Percentiles rank a stretch among this genome's conserved stretches.
phyloP scores from a whole-genome alignment of 2,888 invertebrate species.

The Dioctria linearis region DNA sequence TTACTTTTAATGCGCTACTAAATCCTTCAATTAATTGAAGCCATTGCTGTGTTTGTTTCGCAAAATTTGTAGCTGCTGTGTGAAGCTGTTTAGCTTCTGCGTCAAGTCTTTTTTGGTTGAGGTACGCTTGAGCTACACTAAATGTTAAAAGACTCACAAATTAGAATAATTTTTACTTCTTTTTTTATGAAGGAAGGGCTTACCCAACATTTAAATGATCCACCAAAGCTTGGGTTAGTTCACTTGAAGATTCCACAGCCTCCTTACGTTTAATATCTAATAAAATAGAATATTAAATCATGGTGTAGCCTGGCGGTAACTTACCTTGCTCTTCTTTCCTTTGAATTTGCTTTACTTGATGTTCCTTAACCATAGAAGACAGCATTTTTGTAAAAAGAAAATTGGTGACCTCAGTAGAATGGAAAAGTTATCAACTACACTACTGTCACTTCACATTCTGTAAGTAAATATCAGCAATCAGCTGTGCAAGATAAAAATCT shows the following conservation, averaged over 20 bases:
- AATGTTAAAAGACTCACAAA: background rate
- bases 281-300: constrained; percentile 62
- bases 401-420: too few species aligned
- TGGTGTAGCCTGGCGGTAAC: constrained; percentile 42
- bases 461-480: too few species aligned
- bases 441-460: too few species aligned
- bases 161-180: background rate
- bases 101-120: constrained; percentile 97
- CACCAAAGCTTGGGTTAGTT: constrained; percentile 93
- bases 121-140: constrained; percentile 96
- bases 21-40: constrained; percentile 91
- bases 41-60: constrained; percentile 98
- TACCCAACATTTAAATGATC: constrained; percentile 99
- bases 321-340: constrained; percentile 88
- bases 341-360: constrained; percentile 84
- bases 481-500: too few species aligned
- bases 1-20: constrained; percentile 84
- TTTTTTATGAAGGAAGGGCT: constrained; percentile 55
- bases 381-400: constrained; percentile 75
- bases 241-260: constrained; percentile 92
- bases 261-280: constrained; percentile 94
- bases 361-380: constrained; percentile 89
- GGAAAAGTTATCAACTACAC: too few species aligned
- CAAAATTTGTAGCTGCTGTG: constrained; percentile 93
- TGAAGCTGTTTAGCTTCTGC: constrained; percentile 97